phyloP scores from a whole-genome alignment of 2,797 vertebrate genomes.

The Mormyrops boulengeri region DNA sequence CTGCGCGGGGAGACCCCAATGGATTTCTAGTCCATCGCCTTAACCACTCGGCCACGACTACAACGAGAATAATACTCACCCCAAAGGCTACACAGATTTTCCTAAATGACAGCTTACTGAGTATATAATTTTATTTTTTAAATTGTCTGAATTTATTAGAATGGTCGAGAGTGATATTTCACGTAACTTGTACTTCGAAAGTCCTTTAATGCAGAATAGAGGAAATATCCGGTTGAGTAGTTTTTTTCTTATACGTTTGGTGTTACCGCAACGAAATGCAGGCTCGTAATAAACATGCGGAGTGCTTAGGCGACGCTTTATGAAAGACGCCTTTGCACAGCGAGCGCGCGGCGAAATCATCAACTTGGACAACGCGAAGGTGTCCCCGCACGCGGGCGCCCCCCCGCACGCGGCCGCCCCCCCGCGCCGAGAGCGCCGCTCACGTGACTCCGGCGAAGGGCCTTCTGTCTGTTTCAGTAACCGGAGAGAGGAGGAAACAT shows the following conservation, averaged over 20 bases:
- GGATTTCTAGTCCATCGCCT: constrained; percentile 61
- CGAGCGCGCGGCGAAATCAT: background rate
- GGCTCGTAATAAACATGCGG: background rate
- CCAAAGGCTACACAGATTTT: background rate
- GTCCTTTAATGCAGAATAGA: background rate
- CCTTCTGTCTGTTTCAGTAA: constrained; percentile 85
- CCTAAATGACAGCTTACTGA: background rate
- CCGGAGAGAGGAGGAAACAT: constrained; percentile 83
- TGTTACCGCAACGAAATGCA: background rate
- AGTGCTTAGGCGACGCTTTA: background rate
- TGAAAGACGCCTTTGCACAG: background rate
- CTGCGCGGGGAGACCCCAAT: constrained; percentile 59
- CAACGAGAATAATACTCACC: background rate
- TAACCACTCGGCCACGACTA: constrained; percentile 61
- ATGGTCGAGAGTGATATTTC: background rate
- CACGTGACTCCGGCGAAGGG: constrained; percentile 63
- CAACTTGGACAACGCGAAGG: constrained; percentile 36
- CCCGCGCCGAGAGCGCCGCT: constrained; percentile 43
- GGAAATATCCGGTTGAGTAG: background rate
- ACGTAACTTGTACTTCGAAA: background rate
- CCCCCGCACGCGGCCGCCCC: constrained; percentile 32
- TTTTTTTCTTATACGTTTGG: background rate
- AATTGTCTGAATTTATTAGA: background rate
- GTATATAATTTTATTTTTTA: background rate
- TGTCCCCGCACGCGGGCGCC: constrained; percentile 32